Base-by-base conservation (phyloP, 1,140 invertebrate species). In the Heterodera schachtii region DNA sequence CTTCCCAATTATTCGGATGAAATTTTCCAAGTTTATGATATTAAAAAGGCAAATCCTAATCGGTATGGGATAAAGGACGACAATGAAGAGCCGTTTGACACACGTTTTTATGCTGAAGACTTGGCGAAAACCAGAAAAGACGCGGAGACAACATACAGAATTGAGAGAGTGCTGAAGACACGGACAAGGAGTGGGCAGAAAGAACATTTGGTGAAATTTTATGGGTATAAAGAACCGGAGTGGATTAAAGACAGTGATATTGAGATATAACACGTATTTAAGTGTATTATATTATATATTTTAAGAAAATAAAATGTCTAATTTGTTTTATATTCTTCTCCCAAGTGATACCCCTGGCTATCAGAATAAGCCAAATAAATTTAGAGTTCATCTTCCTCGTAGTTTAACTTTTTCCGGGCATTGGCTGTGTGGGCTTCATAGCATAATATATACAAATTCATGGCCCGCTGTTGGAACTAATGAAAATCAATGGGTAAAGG, bases 1-100 rank as follows among this genome's bases (percentile, higher is more conserved):
- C 7, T 21, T 19, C 71, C 70, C 47, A 85, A 47, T 44, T 84
- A 79, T 43, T 31, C 82, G 44, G 86, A 84, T 66, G 57, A 69
- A 82, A 75, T 85, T 9, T 74, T 19, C 19, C 16, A 21, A n/a
- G 81, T 84, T 9, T 47, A 73, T 16, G 13, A 60, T 69, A 4
- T 75, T 6, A 49, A 49, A 49, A 4, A 4, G 47, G 47, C 4
- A 6, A 4, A 9, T 6, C 47, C 47, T 6, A 49, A 49, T 49
- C 47, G 47, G 4, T 49, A 49, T 9, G 47, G 47, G 9, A 49
- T 49, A 49, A 49, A 49, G 9, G 47, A 49, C 9, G 47, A 49
- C 9, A 49, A 9, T 9, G 47, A 49, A 6, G 47, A 49, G 47
- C 47, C 47, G 4, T 49, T 49, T 49, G 47, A 49, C 47, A 49